A percentile compares a stretch with the other conserved stretches of the same genome.
Evolutionary conservation across 2,888 invertebrate genomes (phyloP).

Genomic region (Andricus quercusramuli): DNA sequence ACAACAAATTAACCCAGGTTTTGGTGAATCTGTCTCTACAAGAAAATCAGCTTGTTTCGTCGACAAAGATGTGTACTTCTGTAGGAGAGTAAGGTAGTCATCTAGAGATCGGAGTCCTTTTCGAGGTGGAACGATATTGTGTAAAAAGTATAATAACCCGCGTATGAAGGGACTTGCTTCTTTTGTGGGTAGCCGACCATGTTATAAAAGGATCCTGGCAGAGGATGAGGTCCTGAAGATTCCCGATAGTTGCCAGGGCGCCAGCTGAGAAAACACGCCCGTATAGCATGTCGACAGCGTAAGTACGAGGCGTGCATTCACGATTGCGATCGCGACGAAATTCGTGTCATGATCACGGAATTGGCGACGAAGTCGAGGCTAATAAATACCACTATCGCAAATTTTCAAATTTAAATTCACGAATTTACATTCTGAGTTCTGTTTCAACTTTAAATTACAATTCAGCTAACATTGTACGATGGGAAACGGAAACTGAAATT

Average conservation of each 20-base stretch:
- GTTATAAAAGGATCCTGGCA: conserved; percentile 72
- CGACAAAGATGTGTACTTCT: conserved; percentile 25
- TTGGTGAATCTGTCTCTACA: conserved; percentile 20
- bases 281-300: conserved; percentile 36
- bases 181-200: conserved; percentile 78
- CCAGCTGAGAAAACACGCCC: conserved; percentile 77
- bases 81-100: conserved; percentile 10
- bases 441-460: too few species aligned
- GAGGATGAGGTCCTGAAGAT: conserved; percentile 48
- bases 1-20: conserved; percentile 74
- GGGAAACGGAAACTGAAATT: too few species aligned
- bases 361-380: not conserved
- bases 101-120: conserved; percentile 22
- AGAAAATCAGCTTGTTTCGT: conserved; percentile 30
- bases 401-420: not conserved
- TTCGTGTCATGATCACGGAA: conserved; percentile 2
- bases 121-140: conserved; percentile 73
- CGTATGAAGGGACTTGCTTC: conserved; percentile 65
- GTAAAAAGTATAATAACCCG: conserved; percentile 76
- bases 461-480: too few species aligned
- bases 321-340: conserved; percentile 4
- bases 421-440: too few species aligned
- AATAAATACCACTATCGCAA: not conserved
- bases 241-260: conserved; percentile 64
- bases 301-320: conserved; percentile 29